Conservation (phyloP, 2,797 vertebrate genomes). For the Premnoplex brunnescens region DNA sequence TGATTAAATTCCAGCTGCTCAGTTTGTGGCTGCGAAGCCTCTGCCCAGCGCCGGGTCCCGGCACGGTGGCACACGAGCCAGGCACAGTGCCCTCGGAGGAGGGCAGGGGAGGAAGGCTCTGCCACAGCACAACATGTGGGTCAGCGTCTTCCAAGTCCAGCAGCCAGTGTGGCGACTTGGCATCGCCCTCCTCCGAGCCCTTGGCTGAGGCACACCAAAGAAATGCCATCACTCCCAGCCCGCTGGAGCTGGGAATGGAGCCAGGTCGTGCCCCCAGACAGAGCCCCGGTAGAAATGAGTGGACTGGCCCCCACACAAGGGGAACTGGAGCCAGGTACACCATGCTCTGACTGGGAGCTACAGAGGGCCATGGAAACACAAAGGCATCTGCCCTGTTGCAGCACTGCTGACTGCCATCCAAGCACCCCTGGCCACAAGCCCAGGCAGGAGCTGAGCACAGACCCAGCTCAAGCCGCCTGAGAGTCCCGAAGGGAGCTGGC, state of each 20-base stretch:
- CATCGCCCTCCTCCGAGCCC: not conserved
- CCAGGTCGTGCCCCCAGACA: not conserved
- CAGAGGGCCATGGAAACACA: not conserved
- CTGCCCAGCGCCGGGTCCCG: not conserved
- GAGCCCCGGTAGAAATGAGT: rapidly evolving
- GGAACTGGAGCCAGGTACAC: not conserved
- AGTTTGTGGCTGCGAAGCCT: not conserved
- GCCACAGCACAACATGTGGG: not conserved
- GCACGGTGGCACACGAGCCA: rapidly evolving
- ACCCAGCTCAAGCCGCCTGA: not conserved
- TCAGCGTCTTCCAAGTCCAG: not conserved
- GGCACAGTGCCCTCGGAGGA: not conserved
- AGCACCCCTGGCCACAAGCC: not conserved
- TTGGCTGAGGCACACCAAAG: not conserved
- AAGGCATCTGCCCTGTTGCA: not conserved
- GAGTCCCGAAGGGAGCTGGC: not conserved
- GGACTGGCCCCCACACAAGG: not conserved
- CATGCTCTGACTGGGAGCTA: not conserved
- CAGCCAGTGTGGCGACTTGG: not conserved
- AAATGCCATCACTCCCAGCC: not conserved
- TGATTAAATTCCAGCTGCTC: constrained; percentile 62
- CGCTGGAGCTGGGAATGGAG: not conserved
- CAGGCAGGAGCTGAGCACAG: not conserved
- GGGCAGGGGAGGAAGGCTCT: not conserved
- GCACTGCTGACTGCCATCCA: rapidly evolving